phyloP scores from a whole-genome alignment of 2,888 invertebrate genomes.

The Thereva nobilitata region DNA sequence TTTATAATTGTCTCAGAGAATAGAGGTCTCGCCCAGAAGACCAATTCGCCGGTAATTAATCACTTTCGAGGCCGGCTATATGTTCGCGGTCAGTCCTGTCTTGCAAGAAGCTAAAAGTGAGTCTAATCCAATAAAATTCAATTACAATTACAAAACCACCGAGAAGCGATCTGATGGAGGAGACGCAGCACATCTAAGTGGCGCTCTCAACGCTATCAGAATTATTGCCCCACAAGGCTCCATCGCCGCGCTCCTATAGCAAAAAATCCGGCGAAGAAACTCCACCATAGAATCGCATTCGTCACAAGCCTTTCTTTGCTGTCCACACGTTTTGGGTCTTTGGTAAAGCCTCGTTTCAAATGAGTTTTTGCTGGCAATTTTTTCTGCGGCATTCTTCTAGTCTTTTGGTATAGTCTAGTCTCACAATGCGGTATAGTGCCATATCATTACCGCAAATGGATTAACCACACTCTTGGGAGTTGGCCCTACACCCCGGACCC shows the following conservation, averaged over 20 bases:
- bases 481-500: no score
- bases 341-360: constrained; percentile 14
- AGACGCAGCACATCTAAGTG: constrained; percentile 16
- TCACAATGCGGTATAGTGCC: constrained; percentile 22
- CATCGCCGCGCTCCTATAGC: neutral
- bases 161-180: constrained; percentile 22
- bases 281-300: constrained; percentile 20
- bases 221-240: constrained; percentile 6
- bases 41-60: constrained; percentile 24
- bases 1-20: constrained; percentile 27
- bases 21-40: constrained; percentile 7
- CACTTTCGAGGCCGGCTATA: constrained; percentile 23
- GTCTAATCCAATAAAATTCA: constrained; percentile 35
- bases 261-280: neutral
- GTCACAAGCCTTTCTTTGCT: constrained; percentile 26
- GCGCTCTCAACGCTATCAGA: constrained; percentile 9
- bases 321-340: constrained; percentile 19
- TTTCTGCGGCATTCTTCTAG: constrained; percentile 1
- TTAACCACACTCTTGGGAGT: constrained; percentile 35
- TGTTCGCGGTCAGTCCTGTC: neutral
- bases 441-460: constrained; percentile 42
- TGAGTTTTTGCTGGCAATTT: constrained; percentile 28
- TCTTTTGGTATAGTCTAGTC: neutral
- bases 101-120: constrained; percentile 28
- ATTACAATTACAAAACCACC: constrained; percentile 32